Percentiles rank a stretch among this genome's conserved stretches.
Conservation (phyloP, 2,888 invertebrate genomes). For the Aporophyla lueneburgensis region DNA sequence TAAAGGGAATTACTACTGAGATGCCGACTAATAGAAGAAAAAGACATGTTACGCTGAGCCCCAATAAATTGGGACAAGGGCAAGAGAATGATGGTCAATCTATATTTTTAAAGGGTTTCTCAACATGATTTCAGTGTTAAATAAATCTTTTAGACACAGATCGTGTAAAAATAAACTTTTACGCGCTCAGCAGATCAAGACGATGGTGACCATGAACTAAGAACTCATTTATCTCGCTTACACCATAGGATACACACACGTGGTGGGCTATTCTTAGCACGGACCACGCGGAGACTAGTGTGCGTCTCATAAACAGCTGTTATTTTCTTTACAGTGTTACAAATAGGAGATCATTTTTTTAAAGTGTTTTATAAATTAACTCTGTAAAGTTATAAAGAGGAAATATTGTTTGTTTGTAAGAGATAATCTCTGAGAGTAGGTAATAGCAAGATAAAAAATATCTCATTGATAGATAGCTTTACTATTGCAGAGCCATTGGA, state of each 20-base stretch:
- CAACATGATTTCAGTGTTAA: neutral
- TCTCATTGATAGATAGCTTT: neutral
- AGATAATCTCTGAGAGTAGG: neutral
- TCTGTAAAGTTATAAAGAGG: neutral
- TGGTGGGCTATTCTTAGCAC: conserved; percentile 19
- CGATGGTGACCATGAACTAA: conserved; percentile 19
- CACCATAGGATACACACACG: conserved; percentile 1
- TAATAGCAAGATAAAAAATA: neutral
- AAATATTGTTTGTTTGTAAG: neutral
- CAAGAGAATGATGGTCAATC: neutral
- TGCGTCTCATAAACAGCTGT: no score
- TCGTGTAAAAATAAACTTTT: neutral
- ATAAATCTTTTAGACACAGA: neutral
- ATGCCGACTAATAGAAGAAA: neutral
- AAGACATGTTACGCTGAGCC: neutral
- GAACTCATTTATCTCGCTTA: neutral
- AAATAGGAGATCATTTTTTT: no score
- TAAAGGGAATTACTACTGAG: neutral
- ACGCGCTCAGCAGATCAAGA: neutral
- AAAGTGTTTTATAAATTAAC: neutral
- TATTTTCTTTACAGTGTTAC: neutral
- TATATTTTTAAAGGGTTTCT: no score
- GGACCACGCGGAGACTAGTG: neutral
- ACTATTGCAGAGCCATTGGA: neutral
- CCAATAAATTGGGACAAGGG: neutral